A percentile compares a stretch with the other conserved stretches of the same genome.
Evolutionary conservation across 2,113 vertebrate genomes (phyloP).

Genomic region (Muntiacus reevesi): DNA sequence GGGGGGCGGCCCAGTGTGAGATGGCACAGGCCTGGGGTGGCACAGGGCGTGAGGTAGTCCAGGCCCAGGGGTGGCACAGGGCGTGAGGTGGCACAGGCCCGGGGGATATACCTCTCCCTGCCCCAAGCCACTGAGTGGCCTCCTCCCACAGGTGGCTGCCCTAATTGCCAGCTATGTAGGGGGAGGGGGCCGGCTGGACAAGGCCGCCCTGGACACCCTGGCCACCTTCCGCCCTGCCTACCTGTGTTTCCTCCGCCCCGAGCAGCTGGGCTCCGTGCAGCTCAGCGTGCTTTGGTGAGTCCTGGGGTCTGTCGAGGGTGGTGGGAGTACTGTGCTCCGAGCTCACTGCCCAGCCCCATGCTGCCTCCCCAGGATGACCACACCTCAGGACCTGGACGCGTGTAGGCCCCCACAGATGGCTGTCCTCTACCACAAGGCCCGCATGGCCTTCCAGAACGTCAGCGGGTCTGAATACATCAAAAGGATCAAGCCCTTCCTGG

Average conservation of each 20-base stretch:
- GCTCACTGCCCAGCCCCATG: fast-evolving
- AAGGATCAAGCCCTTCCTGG: slow-evolving; percentile 78
- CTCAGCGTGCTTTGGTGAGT: slow-evolving; percentile 81
- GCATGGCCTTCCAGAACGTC: slow-evolving; percentile 70
- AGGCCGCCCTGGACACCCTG: slow-evolving; percentile 68
- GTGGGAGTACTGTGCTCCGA: fast-evolving
- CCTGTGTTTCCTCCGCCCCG: slow-evolving; percentile 79
- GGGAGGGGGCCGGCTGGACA: slow-evolving; percentile 68
- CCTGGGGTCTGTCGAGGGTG: fast-evolving
- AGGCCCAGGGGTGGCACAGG: not conserved
- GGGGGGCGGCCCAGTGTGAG: not conserved
- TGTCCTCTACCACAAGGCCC: slow-evolving; percentile 80
- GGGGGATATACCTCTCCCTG: fast-evolving
- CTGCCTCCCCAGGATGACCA: slow-evolving; percentile 68
- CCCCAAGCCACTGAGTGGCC: not conserved
- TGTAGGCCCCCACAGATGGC: slow-evolving; percentile 79
- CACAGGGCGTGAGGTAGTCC: not conserved
- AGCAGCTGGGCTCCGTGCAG: slow-evolving; percentile 70
- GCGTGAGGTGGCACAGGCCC: not conserved
- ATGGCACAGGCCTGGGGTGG: not conserved
- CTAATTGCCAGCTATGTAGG: slow-evolving; percentile 78
- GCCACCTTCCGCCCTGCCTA: slow-evolving; percentile 71
- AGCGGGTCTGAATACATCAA: slow-evolving; percentile 46
- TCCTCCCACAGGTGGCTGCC: slow-evolving; percentile 73
- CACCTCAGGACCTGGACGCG: slow-evolving; percentile 60